A percentile compares a stretch with the other conserved stretches of the same genome.
Evolutionary conservation across 2,888 invertebrate species (phyloP).

Genomic region (Ectropis crepuscularia): DNA sequence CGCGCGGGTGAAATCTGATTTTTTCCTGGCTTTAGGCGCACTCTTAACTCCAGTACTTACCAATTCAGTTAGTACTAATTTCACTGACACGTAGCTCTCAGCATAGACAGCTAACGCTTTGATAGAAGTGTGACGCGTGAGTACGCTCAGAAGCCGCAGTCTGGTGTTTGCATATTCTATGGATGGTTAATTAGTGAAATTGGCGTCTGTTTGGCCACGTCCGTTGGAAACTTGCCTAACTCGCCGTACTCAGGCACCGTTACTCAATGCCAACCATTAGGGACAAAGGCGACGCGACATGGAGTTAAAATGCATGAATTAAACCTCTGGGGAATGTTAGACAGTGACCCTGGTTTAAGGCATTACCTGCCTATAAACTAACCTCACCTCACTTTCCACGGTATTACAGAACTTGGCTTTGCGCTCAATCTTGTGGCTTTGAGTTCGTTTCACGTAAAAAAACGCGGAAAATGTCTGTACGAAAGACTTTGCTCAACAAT

Average conservation of each 20-base stretch:
- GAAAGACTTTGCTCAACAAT: no score
- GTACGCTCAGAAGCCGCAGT: conserved; percentile 1
- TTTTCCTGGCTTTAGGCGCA: no score
- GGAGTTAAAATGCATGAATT: conserved; percentile 44
- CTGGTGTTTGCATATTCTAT: conserved; percentile 39
- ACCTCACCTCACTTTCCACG: neutral
- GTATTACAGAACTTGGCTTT: neutral
- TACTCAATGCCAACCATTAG: conserved; percentile 40
- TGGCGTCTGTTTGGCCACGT: conserved; percentile 67
- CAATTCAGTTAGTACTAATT: no score
- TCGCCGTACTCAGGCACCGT: conserved; percentile 43
- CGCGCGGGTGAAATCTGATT: no score
- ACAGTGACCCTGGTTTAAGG: conserved; percentile 3
- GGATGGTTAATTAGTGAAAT: conserved; percentile 78
- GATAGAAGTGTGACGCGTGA: conserved; percentile 19
- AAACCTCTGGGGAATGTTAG: conserved; percentile 29
- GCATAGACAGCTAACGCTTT: neutral
- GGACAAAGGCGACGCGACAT: conserved; percentile 37
- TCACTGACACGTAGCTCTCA: no score
- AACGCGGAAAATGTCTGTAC: no score
- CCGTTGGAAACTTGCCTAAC: conserved; percentile 65
- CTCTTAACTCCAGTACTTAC: no score
- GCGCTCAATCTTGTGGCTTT: no score
- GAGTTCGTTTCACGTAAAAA: no score
- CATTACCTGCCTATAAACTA: neutral